phyloP scores from a whole-genome alignment of 64 coral and sea anemone species.

The Platygyra sinensis region DNA sequence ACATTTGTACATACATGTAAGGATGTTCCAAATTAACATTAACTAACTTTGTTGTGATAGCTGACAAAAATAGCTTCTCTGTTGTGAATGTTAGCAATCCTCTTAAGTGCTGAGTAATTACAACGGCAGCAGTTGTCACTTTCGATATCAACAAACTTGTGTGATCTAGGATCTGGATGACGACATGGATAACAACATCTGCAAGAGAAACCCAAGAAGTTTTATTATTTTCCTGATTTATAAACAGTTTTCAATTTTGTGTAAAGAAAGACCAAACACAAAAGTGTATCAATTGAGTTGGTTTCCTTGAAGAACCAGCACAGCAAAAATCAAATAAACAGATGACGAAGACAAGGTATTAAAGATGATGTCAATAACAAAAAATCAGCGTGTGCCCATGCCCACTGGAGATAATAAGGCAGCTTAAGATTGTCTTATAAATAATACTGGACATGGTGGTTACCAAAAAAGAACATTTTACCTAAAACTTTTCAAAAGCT shows the following conservation, averaged over 20 bases:
- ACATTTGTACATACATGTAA: background rate
- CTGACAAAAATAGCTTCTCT: conserved; percentile 81
- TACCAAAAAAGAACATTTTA: background rate
- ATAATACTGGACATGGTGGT: background rate
- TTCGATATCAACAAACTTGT: conserved; percentile 81
- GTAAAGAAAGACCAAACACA: background rate
- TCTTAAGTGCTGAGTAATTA: conserved; percentile 94
- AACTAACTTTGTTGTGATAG: conserved; percentile 91
- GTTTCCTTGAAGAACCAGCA: no score
- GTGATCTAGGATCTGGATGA: conserved; percentile 58
- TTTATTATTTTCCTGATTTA: background rate
- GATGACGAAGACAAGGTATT: no score
- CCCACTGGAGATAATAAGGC: no score
- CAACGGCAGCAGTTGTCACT: conserved; percentile 95
- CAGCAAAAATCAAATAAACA: no score
- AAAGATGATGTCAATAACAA: no score
- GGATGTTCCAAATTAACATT: background rate
- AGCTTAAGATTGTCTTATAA: no score
- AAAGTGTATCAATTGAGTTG: background rate
- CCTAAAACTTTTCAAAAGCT: conserved; percentile 79
- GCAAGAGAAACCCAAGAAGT: conserved; percentile 11
- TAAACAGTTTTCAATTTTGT: background rate
- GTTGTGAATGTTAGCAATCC: conserved; percentile 72
- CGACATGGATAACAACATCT: conserved; percentile 97
- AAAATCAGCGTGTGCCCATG: no score